These are phyloP conservation scores for Loripinus fragilis DNA, from an alignment of 2,888 invertebrate species.

Conservation along the genomic window DNA sequence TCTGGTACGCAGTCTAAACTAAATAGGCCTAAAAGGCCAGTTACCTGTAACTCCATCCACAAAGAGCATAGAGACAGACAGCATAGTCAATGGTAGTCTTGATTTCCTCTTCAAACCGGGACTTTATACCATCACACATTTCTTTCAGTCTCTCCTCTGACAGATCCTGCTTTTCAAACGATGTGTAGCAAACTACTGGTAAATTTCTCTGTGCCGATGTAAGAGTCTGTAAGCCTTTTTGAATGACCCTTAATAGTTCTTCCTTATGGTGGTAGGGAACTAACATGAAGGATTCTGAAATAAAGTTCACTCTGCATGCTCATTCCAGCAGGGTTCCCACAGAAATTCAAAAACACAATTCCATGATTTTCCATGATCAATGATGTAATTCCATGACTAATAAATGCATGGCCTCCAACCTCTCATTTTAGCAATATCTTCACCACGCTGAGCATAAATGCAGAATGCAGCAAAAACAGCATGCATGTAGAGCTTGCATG, in stretches of 20 bases:
- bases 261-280: conserved; percentile 60
- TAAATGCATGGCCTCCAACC: no score
- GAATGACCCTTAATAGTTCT: conserved; percentile 53
- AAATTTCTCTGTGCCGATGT: conserved; percentile 16
- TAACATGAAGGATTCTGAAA: conserved; percentile 64
- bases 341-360: no score
- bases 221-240: conserved; percentile 47
- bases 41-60: conserved; percentile 70
- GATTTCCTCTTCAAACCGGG: not conserved
- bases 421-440: no score
- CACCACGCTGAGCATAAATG: no score
- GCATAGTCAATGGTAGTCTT: not conserved
- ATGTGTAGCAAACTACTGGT: conserved; percentile 38
- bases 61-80: conserved; percentile 56
- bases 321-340: no score
- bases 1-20: no score
- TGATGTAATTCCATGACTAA: no score
- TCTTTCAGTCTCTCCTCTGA: conserved; percentile 19
- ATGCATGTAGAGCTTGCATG: no score
- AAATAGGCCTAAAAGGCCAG: conserved; percentile 48
- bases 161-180: conserved; percentile 31
- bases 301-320: no score
- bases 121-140: not conserved
- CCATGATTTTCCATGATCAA: no score
- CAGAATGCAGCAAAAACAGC: no score